phyloP scores from a whole-genome alignment of 2,888 invertebrate genomes.

The Trisateles emortualis region DNA sequence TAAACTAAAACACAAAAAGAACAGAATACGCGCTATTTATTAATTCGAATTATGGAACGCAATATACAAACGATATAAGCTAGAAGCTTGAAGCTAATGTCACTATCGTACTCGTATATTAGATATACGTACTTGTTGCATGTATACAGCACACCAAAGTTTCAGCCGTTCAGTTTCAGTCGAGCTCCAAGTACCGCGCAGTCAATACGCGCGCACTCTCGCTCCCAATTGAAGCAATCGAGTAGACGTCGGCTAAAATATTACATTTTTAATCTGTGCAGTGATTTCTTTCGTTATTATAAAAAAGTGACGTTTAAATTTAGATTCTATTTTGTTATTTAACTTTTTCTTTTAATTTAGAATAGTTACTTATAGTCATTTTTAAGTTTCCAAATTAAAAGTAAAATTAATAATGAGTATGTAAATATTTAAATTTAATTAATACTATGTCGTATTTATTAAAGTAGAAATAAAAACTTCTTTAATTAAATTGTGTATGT shows the following conservation, averaged over 20 bases:
- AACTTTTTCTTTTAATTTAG: conserved; percentile 1
- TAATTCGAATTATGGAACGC: conserved; percentile 20
- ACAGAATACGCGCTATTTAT: conserved; percentile 14
- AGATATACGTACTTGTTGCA: conserved; percentile 67
- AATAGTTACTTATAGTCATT: background rate
- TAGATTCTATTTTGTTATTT: background rate
- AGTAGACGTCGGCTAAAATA: conserved; percentile 2
- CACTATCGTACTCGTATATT: conserved; percentile 20
- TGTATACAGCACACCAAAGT: conserved; percentile 48
- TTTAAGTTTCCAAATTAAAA: too few species aligned
- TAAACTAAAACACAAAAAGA: background rate
- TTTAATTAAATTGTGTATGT: background rate
- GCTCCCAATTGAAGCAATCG: conserved; percentile 11
- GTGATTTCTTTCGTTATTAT: conserved; percentile 13
- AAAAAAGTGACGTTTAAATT: conserved; percentile 11
- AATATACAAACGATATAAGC: conserved; percentile 14
- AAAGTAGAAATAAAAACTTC: background rate
- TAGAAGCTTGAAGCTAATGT: conserved; percentile 22
- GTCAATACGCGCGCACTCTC: conserved; percentile 43
- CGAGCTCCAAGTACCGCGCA: conserved; percentile 46
- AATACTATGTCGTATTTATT: background rate
- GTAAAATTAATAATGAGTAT: too few species aligned
- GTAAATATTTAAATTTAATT: background rate
- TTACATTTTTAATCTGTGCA: conserved; percentile 14
- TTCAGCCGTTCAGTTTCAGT: conserved; percentile 53